phyloP scores from a whole-genome alignment of 2,888 invertebrate genomes.

The Callinectes sapidus region DNA sequence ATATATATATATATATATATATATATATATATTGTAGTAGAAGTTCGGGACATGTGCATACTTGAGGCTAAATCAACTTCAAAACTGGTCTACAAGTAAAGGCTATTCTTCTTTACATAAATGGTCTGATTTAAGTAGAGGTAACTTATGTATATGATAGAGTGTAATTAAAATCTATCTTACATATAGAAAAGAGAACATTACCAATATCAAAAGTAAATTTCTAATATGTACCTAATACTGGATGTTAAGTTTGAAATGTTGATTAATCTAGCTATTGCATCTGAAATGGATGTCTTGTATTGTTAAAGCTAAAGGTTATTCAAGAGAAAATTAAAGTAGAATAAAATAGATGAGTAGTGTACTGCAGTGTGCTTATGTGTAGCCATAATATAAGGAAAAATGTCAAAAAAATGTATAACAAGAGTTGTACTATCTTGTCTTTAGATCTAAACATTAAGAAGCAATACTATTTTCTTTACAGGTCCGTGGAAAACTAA shows the following conservation, averaged over 20 bases:
- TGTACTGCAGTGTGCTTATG: background rate
- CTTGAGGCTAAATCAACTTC: conserved; percentile 2
- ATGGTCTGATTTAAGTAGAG: background rate
- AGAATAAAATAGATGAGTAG: background rate
- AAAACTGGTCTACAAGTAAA: background rate
- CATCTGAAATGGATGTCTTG: background rate
- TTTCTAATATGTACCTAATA: background rate
- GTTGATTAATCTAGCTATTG: background rate
- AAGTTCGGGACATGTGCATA: background rate
- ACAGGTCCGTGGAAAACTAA: background rate
- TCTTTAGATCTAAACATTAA: background rate
- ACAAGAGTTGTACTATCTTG: background rate
- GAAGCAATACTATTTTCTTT: background rate
- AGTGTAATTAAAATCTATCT: background rate
- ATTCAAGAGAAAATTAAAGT: background rate
- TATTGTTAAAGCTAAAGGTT: background rate
- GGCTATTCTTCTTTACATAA: background rate
- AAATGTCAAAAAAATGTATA: background rate
- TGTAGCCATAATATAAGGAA: background rate
- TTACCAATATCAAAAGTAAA: background rate
- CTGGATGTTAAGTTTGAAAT: background rate
- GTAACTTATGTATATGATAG: background rate
- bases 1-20: too few species aligned
- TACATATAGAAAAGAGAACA: background rate
- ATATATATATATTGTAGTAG: background rate